Evolutionary conservation across 2,888 invertebrate genomes (phyloP).

Genomic region (Ennomos quercinarius): DNA sequence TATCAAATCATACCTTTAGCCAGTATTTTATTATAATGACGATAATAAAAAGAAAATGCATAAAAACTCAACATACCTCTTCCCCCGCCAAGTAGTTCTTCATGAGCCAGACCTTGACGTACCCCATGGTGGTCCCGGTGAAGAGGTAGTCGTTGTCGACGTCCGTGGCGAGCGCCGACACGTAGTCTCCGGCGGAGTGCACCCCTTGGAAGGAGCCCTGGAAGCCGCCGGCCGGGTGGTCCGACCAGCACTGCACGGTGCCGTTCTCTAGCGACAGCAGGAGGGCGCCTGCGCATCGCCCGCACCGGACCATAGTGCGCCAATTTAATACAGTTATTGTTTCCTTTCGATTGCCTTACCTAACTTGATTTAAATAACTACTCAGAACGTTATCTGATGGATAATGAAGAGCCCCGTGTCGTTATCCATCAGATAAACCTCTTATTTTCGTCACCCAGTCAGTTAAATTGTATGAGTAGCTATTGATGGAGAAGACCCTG

Average conservation of each 20-base stretch:
- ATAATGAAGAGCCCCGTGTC: no score
- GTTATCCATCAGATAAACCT: no score
- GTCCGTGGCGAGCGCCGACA: slow-evolving; percentile 90
- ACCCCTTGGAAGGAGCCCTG: slow-evolving; percentile 89
- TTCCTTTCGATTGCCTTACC: no score
- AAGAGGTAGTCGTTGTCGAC: slow-evolving; percentile 89
- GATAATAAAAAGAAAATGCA: no score
- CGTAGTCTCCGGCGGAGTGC: slow-evolving; percentile 88
- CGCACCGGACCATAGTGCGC: background rate
- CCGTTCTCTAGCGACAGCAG: slow-evolving; percentile 91
- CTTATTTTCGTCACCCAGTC: no score
- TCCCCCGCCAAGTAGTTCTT: slow-evolving; percentile 86
- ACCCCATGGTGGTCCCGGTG: slow-evolving; percentile 90
- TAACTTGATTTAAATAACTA: no score
- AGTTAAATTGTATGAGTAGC: no score
- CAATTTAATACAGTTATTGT: no score
- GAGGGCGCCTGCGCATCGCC: slow-evolving; percentile 84
- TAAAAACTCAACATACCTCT: slow-evolving; percentile 52
- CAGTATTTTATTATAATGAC: no score
- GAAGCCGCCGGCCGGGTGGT: slow-evolving; percentile 90
- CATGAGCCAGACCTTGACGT: slow-evolving; percentile 92
- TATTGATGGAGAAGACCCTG: no score
- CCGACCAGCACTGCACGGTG: slow-evolving; percentile 92
- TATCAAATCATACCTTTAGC: no score
- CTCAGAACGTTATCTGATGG: no score